Evolutionary conservation across 1,140 invertebrate genomes (phyloP), one percentile per base, ranked within the genome.

Genomic region (Caenorhabditis brenneri): DNA sequence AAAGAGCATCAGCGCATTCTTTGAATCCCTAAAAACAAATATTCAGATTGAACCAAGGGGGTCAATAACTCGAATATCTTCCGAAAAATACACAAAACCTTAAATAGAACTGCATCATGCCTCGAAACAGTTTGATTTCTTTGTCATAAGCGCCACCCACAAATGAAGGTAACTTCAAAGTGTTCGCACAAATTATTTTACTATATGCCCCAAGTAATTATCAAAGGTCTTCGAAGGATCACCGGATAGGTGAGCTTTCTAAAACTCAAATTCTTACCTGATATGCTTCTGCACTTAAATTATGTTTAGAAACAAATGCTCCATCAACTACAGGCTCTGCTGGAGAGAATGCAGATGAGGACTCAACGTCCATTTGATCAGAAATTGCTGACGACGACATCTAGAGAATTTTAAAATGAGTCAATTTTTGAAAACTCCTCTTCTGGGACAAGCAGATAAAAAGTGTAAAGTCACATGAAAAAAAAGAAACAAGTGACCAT

Each of bases 1-100:
- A 86, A 0, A 90, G 82, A 0, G 85, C 15, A 55, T 90, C 89
- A 2, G 90, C 89, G 31, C 90, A 83, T 12, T 91, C 89, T 85
- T 90, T 90, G 83, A 90, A 90, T 22, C 58, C 60, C 86, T 88
- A 51, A 79, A 88, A 58, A 51, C 0, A n/a, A 16, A 55, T 55
- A 1, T 46, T 12, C 16, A 1, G 42, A n/a, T 42, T 42, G 39
- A 42, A 42, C 39, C 39, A 12, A 42, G n/a, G n/a, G n/a, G 39
- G 5, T 42, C 39, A 42, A 42, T 42, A 42, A 12, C n/a, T n/a
- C n/a, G n/a, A n/a, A n/a, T n/a, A n/a, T n/a, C n/a, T n/a, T n/a
- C n/a, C n/a, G n/a, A n/a, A n/a, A n/a, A n/a, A n/a, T n/a, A n/a
- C n/a, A n/a, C n/a, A n/a, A n/a, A n/a, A n/a, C n/a, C n/a, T n/a